Evolutionary conservation across 2,888 invertebrate genomes (phyloP).

Genomic region (Leucania comma): DNA sequence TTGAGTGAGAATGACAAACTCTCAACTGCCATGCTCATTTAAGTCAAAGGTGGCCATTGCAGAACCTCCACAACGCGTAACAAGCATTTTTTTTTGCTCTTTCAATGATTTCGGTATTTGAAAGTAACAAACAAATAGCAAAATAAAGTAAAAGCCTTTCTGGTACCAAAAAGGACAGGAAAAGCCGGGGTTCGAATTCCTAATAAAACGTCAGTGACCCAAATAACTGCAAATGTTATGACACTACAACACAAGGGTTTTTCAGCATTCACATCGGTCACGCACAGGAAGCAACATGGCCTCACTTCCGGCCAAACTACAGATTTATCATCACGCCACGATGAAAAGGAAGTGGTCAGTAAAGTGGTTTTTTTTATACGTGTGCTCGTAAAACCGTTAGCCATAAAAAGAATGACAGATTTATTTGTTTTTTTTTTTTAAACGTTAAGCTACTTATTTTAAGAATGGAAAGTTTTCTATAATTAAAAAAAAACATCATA

Average conservation of each 20-base stretch:
- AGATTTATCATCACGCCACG: constrained; percentile 61
- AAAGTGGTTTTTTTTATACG: constrained; percentile 48
- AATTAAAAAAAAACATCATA: too few relatives aligned
- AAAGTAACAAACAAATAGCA: too few relatives aligned
- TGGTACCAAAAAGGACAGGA: background rate
- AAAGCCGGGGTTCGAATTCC: background rate
- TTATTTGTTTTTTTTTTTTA: constrained; percentile 4
- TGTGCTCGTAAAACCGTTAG: constrained; percentile 45
- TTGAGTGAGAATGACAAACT: too few relatives aligned
- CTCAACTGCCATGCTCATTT: too few relatives aligned
- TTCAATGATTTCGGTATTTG: too few relatives aligned
- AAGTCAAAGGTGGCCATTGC: too few relatives aligned
- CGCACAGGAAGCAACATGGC: constrained; percentile 54
- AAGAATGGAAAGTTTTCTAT: too few relatives aligned
- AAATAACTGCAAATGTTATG: constrained; percentile 39
- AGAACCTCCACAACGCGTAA: too few relatives aligned
- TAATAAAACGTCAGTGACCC: constrained; percentile 29
- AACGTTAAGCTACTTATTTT: too few relatives aligned
- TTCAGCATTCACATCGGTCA: constrained; percentile 47
- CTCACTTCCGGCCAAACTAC: constrained; percentile 42
- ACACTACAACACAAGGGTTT: constrained; percentile 31
- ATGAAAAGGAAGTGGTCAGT: constrained; percentile 41
- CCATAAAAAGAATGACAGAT: constrained; percentile 4
- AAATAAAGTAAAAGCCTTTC: too few relatives aligned
- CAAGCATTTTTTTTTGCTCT: too few relatives aligned